Conservation (phyloP, 2,797 vertebrate genomes). For the Sternotherus odoratus region DNA sequence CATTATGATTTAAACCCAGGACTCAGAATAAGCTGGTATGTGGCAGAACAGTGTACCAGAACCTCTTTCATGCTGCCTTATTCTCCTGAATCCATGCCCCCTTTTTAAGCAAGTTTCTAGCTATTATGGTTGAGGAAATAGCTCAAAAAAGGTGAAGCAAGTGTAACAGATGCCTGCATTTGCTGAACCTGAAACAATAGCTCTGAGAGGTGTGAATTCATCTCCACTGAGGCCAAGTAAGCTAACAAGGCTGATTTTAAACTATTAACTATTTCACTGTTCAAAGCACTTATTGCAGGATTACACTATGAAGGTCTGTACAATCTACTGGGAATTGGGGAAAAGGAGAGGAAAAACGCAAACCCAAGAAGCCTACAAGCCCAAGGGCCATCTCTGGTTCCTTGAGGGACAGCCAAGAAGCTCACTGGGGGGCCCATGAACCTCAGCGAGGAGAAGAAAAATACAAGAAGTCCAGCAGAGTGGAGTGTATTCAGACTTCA, state of each 20-base stretch:
- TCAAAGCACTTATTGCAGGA: background rate
- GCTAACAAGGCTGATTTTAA: background rate
- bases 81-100: slow-evolving; percentile 30
- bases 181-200: background rate
- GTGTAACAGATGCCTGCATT: background rate
- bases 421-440: background rate
- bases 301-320: background rate
- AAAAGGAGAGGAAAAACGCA: background rate
- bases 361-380: background rate
- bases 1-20: rapidly evolving
- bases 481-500: background rate
- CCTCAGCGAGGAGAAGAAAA: background rate
- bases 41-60: background rate
- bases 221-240: background rate
- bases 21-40: background rate
- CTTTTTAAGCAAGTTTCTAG: background rate
- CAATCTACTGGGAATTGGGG: background rate
- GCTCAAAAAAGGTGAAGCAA: background rate
- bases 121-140: slow-evolving; percentile 17
- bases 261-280: background rate
- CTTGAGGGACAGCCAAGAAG: background rate
- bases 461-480: background rate
- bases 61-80: background rate
- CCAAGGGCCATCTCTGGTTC: background rate
- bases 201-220: background rate